Conservation (phyloP, 2,888 invertebrate genomes). For the Stictocephala bisonia region DNA sequence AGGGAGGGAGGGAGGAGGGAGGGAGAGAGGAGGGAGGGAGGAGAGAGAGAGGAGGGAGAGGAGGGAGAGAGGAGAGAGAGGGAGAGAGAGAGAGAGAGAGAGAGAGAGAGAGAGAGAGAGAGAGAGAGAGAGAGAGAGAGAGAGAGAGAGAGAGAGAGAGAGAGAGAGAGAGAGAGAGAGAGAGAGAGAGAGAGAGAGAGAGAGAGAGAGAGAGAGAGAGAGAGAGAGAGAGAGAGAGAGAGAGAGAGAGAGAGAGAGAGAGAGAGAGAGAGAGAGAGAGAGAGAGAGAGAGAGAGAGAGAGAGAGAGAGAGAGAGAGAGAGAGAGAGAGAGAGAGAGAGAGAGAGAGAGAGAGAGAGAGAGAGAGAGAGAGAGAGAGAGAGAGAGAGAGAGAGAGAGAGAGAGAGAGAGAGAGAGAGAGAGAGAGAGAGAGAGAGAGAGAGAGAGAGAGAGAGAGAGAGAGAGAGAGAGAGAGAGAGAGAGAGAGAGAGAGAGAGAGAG, state of each 20-base stretch:
- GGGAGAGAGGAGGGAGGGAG: too few relatives aligned
- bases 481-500: not conserved
- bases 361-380: not conserved
- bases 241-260: not conserved
- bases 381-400: not conserved
- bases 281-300: too few relatives aligned
- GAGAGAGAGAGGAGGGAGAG: too few relatives aligned
- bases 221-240: not conserved
- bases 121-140: not conserved
- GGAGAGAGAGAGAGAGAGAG: not conserved
- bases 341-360: not conserved
- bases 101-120: not conserved
- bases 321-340: not conserved
- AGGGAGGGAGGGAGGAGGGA: too few relatives aligned
- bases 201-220: not conserved
- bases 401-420: not conserved
- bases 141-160: not conserved
- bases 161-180: not conserved
- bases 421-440: not conserved
- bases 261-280: not conserved
- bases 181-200: not conserved
- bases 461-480: not conserved
- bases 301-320: not conserved
- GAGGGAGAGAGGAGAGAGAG: too few relatives aligned
- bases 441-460: not conserved